phyloP scores from a whole-genome alignment of 2,113 vertebrate genomes.

The Girardinichthys multiradiatus region DNA sequence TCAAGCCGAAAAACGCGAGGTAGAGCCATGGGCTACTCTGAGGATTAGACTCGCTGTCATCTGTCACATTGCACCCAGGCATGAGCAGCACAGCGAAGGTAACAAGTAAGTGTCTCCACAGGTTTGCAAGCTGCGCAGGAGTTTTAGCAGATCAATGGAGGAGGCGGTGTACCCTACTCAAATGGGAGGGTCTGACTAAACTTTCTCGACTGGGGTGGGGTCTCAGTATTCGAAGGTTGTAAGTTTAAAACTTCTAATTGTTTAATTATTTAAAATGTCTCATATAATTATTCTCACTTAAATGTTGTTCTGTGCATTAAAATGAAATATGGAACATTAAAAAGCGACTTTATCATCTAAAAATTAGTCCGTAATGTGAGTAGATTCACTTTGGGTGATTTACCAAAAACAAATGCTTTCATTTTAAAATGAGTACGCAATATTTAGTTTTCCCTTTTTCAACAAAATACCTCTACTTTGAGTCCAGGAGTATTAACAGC shows the following conservation, averaged over 20 bases:
- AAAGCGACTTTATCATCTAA: too few relatives aligned
- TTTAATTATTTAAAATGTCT: background rate
- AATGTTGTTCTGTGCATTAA: too few relatives aligned
- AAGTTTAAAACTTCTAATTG: background rate
- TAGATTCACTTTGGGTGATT: background rate
- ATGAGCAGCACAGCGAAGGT: background rate
- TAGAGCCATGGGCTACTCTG: conserved; percentile 55
- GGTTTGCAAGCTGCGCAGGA: conserved; percentile 59
- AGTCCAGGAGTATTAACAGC: background rate
- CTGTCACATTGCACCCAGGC: conserved; percentile 36
- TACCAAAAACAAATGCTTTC: background rate
- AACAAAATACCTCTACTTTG: background rate
- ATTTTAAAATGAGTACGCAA: background rate
- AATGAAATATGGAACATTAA: too few relatives aligned
- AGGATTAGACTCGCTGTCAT: conserved; percentile 44
- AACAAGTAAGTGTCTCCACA: conserved; percentile 36
- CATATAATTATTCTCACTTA: too few relatives aligned
- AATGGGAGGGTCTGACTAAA: conserved; percentile 62
- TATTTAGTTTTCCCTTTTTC: background rate
- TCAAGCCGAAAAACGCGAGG: conserved; percentile 7
- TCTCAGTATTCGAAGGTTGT: background rate
- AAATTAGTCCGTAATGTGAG: background rate
- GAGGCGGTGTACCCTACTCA: conserved; percentile 53
- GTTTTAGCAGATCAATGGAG: conserved; percentile 56
- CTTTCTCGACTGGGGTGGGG: conserved; percentile 14